Base-by-base conservation (phyloP, 2,797 vertebrate species). In the Siniperca undulata region DNA sequence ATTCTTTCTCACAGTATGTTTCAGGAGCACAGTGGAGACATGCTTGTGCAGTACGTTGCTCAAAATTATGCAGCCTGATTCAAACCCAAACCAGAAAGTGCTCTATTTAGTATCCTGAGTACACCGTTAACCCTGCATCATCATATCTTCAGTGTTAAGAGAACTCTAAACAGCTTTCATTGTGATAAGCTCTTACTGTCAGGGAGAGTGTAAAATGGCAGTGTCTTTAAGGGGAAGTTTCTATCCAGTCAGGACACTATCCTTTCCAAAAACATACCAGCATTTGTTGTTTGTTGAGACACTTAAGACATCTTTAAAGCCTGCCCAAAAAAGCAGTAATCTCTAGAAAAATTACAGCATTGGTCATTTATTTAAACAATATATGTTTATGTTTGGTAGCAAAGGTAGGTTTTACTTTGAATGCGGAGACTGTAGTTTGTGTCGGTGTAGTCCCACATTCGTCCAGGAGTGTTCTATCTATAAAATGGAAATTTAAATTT, bases 91-190 rank as follows among this genome's bases (percentile, higher is more conserved):
- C 70, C 11, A 50, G 9, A 79, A 72, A 38, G 50, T 3, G 34
- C 44, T 78, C n/a, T 50, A 40, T 85, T 82, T 58, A 77, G 61
- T 55, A 71, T 80, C 60, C 62, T 24, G 60, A 69, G 40, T 30
- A 78, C 38, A 50, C 46, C 38, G n/a, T 73, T 69, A 66, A 65
- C 42, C 72, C 9, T 46, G 42, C 66, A 65, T 68, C n/a, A 36
- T 70, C 56, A 70, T 36, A 36, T 36, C 36, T 36, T 65, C 52
- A 64, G 56, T 44, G 56, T 78, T 78, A 69, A 71, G 48, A 62
- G 8, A 60, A 40, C 13, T 60, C 53, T 36, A 30, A 40, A 36
- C 13, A 46, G 64, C 36, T 77, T 77, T 40, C 16, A 44, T 36
- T 67, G 36, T 71, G 66, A 81, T 75, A 9, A 64, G n/a, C 59